Base-by-base conservation (phyloP, 2,113 vertebrate genomes). In the Porphyrio hochstetteri region DNA sequence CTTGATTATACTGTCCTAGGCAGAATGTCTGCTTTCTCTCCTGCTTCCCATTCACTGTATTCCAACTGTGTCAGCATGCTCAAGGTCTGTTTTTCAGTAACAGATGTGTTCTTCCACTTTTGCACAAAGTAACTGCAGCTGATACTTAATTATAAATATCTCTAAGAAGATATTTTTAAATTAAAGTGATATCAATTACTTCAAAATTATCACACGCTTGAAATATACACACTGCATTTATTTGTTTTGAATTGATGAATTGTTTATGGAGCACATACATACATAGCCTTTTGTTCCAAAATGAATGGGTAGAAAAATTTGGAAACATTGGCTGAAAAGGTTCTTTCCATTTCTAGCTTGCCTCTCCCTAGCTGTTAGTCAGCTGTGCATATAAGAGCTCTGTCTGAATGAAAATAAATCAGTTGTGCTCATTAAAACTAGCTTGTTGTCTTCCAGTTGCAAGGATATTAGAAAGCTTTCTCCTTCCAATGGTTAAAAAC, bases 271-370 rank as follows among this genome's bases (percentile, higher is more conserved):
- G 92, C 69, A n/a, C 77, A 89, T 29, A 77, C n/a, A 94, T 85
- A 95, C 90, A 67, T 67, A 78, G 18, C 61, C 87, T 78, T 96
- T 96, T 96, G 81, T 94, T 87, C 38, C 36, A 57, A 94, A 95
- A 96, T 96, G 81, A 94, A 95, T 87, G 92, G 69, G 72, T 78
- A 95, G 95, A 82, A 95, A 84, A 89, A 96, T 92, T 95, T 96
- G 95, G 92, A 96, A 96, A 94, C 95, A 95, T 69, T 91, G 68
- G 56, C 81, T 94, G 81, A 61, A 81, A 81, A 55, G 70, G 17
- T 86, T 67, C n/a, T 84, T 86, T 94, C 80, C n/a, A 57, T 91
- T 93, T 84, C 42, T 86, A 86, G 89, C 81, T 65, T 5, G 40
- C 59, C 36, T 88, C 56, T 86, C 52, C 59, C 50, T 57, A 92